Evolutionary conservation across 1,140 invertebrate species (phyloP).

Genomic region (Daktulosphaira vitifoliae): DNA sequence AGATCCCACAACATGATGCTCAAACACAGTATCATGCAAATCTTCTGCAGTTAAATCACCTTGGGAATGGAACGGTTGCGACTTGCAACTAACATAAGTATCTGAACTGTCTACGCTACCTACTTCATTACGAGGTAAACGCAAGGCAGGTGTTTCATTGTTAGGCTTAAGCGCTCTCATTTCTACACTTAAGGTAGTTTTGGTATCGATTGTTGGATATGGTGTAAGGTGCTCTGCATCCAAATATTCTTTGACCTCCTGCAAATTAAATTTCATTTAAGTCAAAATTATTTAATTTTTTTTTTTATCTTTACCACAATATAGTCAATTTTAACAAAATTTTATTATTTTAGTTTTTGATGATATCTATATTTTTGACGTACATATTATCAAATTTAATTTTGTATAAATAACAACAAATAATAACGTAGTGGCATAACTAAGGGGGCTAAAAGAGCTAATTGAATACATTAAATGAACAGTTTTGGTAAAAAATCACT

Average conservation of each 20-base stretch:
- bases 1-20: conserved; percentile 35
- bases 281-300: too few species aligned
- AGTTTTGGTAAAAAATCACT: too few species aligned
- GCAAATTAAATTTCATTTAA: conserved; percentile 28
- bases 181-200: conserved; percentile 68
- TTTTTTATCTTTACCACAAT: background rate
- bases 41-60: conserved; percentile 37
- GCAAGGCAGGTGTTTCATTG: conserved; percentile 46
- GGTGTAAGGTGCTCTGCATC: conserved; percentile 79
- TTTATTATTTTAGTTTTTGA: background rate
- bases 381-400: too few species aligned
- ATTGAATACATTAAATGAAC: too few species aligned
- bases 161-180: conserved; percentile 55
- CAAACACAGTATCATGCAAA: conserved; percentile 52
- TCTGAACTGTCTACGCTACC: conserved; percentile 76
- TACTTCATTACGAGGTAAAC: conserved; percentile 48
- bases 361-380: background rate
- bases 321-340: background rate
- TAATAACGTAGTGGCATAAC: too few species aligned
- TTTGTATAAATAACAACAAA: too few species aligned
- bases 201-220: conserved; percentile 67
- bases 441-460: too few species aligned
- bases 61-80: conserved; percentile 79
- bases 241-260: conserved; percentile 81
- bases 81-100: conserved; percentile 91